These are phyloP conservation scores for Ectropis crepuscularia DNA, from an alignment of 2,888 invertebrate species.

Conservation along the genomic window DNA sequence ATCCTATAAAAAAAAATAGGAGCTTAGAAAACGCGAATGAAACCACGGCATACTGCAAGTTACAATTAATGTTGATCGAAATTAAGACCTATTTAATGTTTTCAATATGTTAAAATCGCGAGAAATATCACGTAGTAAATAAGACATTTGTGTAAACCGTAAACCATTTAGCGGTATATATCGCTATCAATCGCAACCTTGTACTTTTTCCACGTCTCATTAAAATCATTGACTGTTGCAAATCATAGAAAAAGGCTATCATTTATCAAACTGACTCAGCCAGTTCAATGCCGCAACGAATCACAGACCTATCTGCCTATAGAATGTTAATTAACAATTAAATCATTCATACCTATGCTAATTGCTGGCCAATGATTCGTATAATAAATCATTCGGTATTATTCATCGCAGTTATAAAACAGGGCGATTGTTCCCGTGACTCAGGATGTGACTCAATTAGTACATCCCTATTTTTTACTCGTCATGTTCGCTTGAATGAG, in stretches of 20 bases:
- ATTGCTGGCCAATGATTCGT: constrained; percentile 47
- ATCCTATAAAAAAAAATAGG: no score
- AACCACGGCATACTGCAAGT: no score
- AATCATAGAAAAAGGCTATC: constrained; percentile 18
- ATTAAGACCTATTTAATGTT: no score
- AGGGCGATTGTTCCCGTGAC: constrained; percentile 39
- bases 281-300: constrained; percentile 38
- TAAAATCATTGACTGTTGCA: constrained; percentile 1
- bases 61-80: no score
- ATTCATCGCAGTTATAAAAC: constrained; percentile 50
- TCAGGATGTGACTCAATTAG: constrained; percentile 50
- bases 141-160: no score
- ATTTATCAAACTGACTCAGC: constrained; percentile 36
- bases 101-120: no score
- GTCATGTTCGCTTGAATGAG: constrained; percentile 51
- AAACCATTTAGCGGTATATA: not conserved
- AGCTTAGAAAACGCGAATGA: no score
- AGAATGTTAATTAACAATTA: constrained; percentile 54
- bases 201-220: constrained; percentile 5
- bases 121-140: no score
- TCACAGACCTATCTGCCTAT: constrained; percentile 40
- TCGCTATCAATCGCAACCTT: not conserved
- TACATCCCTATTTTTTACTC: constrained; percentile 48
- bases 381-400: constrained; percentile 62
- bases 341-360: constrained; percentile 53